Evolutionary conservation across 2,113 vertebrate genomes (phyloP), one percentile per base, ranked within the genome.

Genomic region (Physeter macrocephalus): DNA sequence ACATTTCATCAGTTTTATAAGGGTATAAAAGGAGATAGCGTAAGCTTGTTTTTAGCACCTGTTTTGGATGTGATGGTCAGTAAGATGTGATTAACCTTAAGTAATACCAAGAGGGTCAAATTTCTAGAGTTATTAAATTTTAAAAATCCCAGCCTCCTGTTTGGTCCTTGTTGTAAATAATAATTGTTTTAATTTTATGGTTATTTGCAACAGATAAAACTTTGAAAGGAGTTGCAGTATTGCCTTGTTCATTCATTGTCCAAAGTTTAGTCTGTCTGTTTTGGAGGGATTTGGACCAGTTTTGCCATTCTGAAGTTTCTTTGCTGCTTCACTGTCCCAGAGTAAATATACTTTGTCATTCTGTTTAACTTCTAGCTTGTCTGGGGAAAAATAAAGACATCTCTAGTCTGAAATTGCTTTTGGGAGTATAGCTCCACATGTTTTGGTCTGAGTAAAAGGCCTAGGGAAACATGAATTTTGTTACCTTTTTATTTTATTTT

Each of bases 401-500:
- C 95, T 96, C 87, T 90, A 88, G 96, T 90, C 84, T 25, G 59
- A 94, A 97, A 97, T 97, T 98, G 92, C 95, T 97, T 96, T 96
- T 29, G 90, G 96, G 96, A 97, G 36, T 96, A 92, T 92, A 93
- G 71, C 67, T 96, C 87, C 87, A 96, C 72, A 97, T 98, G 61
- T 93, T 97, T 93, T 90, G 69, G 91, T 93, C 41, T 97, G 83
- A 97, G 77, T 95, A 95, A 97, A 97, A 96, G 95, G 80, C 96
- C 97, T 82, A 92, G 87, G 96, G 97, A 97, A 97, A 88, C 92
- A 97, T 97, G 90, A 97, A 97, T 97, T 97, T 89, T 96, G 96
- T 94, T 97, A 96, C 78, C 86, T 92, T 96, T 98, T 96, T 98
- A 93, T 97, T 97, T 97, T 96, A 92, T 93, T 98, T 97, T 95